phyloP scores from a whole-genome alignment of 2,113 vertebrate genomes.

The Dermatemys mawii region DNA sequence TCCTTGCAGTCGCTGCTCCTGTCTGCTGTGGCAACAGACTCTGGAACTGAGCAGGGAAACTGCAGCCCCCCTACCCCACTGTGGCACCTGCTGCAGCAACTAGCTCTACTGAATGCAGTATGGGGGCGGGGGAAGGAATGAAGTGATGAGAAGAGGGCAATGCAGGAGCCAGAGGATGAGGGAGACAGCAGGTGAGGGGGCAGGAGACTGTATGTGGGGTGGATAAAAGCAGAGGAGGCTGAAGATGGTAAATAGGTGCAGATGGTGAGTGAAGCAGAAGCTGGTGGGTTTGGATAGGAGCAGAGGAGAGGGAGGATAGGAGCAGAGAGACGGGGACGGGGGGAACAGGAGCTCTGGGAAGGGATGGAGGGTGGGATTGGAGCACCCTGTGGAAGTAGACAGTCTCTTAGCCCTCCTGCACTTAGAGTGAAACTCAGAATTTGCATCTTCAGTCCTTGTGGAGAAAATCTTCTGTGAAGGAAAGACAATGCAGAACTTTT shows the following conservation, averaged over 20 bases:
- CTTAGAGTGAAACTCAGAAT: neutral
- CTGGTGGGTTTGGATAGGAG: neutral
- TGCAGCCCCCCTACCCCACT: neutral
- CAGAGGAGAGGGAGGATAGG: neutral
- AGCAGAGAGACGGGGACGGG: neutral
- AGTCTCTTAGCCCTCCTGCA: neutral
- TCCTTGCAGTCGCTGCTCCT: neutral
- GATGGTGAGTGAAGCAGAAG: neutral
- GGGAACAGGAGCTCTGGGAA: neutral
- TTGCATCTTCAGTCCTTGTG: neutral
- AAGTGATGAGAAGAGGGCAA: neutral
- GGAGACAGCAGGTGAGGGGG: neutral
- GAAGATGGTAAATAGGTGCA: neutral
- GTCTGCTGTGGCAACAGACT: neutral
- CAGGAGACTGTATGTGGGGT: too few relatives aligned
- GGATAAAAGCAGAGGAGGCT: neutral
- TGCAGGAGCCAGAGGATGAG: neutral
- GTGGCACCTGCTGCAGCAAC: neutral
- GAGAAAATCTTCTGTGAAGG: neutral
- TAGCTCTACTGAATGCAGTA: neutral
- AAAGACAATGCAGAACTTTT: neutral
- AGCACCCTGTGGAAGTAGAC: neutral
- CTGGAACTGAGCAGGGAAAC: neutral
- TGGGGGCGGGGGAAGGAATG: neutral
- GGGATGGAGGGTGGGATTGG: too few relatives aligned